phyloP scores from a whole-genome alignment of 1,140 invertebrate genomes.

The Eubasilissa regina region DNA sequence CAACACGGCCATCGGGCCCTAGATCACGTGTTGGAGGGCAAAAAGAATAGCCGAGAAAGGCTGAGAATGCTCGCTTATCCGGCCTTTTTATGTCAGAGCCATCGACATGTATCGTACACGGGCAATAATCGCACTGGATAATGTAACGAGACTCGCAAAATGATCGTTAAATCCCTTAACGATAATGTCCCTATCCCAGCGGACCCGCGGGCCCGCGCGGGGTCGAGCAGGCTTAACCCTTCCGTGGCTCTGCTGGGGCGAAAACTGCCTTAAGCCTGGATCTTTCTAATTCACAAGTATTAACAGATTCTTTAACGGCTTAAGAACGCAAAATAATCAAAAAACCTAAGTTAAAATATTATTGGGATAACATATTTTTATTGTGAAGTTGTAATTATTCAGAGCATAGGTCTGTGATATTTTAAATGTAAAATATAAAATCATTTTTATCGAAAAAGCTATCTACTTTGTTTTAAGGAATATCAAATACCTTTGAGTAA shows the following conservation, averaged over 20 bases:
- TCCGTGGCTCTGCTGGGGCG: background rate
- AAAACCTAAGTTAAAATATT: no score
- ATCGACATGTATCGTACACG: constrained; percentile 50
- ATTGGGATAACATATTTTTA: no score
- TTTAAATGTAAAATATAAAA: no score
- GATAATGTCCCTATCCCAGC: constrained; percentile 48
- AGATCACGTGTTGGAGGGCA: constrained; percentile 39
- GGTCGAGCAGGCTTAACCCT: constrained; percentile 28
- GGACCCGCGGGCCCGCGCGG: constrained; percentile 2
- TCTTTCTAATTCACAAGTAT: no score
- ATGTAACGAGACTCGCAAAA: constrained; percentile 52
- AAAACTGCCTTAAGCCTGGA: background rate
- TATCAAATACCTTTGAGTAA: no score
- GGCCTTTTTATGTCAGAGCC: constrained; percentile 43
- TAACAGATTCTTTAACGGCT: no score
- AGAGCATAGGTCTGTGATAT: no score
- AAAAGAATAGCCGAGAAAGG: constrained; percentile 34
- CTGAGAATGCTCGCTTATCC: constrained; percentile 30
- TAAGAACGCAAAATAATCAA: no score
- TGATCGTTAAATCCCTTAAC: constrained; percentile 54
- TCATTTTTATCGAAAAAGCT: no score
- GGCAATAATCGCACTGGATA: constrained; percentile 52
- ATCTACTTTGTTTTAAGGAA: no score
- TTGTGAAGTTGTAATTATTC: no score
- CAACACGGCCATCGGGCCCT: constrained; percentile 34